phyloP scores from a whole-genome alignment of 2,888 invertebrate genomes.

The Tiliacea aurago region DNA sequence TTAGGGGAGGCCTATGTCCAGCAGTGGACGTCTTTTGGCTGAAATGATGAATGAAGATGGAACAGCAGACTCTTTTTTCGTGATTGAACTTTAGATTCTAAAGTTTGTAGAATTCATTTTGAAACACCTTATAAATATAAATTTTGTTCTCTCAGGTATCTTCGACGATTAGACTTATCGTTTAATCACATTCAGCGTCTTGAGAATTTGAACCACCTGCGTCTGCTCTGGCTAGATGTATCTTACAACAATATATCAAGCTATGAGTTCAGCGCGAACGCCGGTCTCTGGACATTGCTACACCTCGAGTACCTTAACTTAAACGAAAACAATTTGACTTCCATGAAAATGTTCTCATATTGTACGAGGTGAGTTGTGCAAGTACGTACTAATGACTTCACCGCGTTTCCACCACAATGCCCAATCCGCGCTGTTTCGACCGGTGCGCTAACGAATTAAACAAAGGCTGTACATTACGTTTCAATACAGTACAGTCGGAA shows the following conservation, averaged over 20 bases:
- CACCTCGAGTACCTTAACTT: conserved; percentile 89
- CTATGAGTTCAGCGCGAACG: conserved; percentile 80
- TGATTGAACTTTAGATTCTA: no score
- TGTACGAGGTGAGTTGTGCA: conserved; percentile 78
- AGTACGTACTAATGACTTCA: conserved; percentile 45
- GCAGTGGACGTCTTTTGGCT: no score
- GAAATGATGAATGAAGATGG: no score
- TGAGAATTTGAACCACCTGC: conserved; percentile 90
- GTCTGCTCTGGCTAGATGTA: conserved; percentile 89
- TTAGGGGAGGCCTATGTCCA: no score
- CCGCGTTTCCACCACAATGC: conserved; percentile 45
- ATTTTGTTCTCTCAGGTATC: conserved; percentile 82
- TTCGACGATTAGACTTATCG: conserved; percentile 90
- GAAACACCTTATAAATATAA: background rate
- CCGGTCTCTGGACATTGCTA: conserved; percentile 88
- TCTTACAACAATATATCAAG: conserved; percentile 89
- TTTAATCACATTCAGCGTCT: conserved; percentile 90
- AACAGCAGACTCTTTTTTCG: no score
- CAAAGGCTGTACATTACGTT: conserved; percentile 52
- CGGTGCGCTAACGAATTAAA: conserved; percentile 60
- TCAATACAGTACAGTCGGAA: conserved; percentile 21
- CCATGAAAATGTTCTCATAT: conserved; percentile 88
- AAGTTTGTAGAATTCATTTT: no score
- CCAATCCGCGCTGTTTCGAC: conserved; percentile 60
- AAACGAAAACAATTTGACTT: conserved; percentile 88